Base-by-base conservation (phyloP, 2,888 invertebrate species). In the Phragmatobia fuliginosa region DNA sequence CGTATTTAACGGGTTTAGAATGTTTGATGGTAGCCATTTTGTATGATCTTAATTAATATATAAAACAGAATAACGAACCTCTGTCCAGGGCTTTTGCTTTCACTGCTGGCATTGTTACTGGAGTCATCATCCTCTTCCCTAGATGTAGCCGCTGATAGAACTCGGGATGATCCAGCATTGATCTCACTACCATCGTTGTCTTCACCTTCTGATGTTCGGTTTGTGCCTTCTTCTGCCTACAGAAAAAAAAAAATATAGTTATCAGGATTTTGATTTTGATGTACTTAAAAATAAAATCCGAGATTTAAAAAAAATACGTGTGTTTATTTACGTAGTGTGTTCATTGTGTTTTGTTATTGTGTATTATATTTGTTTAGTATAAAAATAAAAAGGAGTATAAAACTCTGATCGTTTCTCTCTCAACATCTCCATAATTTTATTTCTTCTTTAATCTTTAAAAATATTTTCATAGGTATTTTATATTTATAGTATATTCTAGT, bases 81-180 rank as follows among this genome's bases (percentile, higher is more conserved):
- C 88, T 97, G 96, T 83, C 96, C 96, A 62, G 97, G 96, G 87
- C 97, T 97, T 85, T 97, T 97, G 93, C 96, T 96, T 80, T 97
- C 97, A 65, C 96, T 96, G 87, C 97, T 97, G 81, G 96, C 96
- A 81, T 96, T 96, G 87, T 96, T 96, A 85, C 96, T 96, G 79
- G 96, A 96, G 87, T 96, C 96, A 79, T 97, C 97, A 79, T 97
- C 96, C 62, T 97, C 97, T 83, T 97, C 97, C 76, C 96, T 96
- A 67, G 97, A 97, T 32, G 96, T 96, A 70, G 96, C 96, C 79
- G 96, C 95, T 25, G 96, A 96, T 31, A 96, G 94, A 8, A 93
- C 91, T 73, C 94, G 86, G 3, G 95, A 94, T 2, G 94, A 93
- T 0, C 91, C 91, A 18, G 92, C 90, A 79, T 93, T 92, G 82